Evolutionary conservation across 2,113 vertebrate genomes (phyloP).

Genomic region (Cygnus atratus): DNA sequence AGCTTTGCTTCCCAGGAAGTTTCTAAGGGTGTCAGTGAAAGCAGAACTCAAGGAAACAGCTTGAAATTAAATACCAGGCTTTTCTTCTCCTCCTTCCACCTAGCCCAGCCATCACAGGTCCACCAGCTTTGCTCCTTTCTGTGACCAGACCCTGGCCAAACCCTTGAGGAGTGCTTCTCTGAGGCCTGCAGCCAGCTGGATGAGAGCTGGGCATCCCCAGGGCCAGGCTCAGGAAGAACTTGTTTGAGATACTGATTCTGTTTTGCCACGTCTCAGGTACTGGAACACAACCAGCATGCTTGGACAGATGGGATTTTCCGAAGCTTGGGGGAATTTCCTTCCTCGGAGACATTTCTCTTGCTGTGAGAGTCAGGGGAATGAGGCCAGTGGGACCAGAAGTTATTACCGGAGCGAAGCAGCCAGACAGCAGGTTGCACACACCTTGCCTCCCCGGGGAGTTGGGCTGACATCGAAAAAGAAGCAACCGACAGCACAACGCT

Average conservation of each 20-base stretch:
- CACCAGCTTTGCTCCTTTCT: background rate
- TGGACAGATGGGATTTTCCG: background rate
- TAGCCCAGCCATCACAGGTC: background rate
- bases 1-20: background rate
- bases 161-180: background rate
- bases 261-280: background rate
- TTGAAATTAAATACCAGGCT: background rate
- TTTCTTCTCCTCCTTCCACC: background rate
- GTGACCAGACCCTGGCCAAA: background rate
- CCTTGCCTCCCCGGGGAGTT: background rate
- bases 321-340: background rate
- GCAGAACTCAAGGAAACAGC: background rate
- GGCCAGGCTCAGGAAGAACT: background rate
- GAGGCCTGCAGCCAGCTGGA: background rate
- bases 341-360: background rate
- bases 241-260: background rate
- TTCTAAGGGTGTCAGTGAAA: background rate
- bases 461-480: background rate
- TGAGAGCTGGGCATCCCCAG: background rate
- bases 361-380: background rate
- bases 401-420: background rate
- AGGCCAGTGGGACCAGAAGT: background rate
- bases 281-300: background rate
- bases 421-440: background rate
- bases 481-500: slow-evolving; percentile 6